phyloP scores from a whole-genome alignment of 64 coral and sea anemone genomes.

The Actinia equina region DNA sequence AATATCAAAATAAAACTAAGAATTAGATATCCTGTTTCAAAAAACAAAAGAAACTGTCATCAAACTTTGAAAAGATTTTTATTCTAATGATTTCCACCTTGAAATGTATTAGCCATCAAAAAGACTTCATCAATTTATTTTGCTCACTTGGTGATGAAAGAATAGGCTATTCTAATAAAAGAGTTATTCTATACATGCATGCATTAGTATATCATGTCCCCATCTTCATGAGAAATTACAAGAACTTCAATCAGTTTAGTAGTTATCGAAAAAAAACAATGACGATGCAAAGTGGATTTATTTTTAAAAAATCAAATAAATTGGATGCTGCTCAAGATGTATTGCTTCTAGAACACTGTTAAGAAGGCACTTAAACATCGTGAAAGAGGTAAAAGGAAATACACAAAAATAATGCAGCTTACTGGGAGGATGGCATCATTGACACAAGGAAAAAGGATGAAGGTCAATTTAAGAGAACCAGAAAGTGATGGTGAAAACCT shows the following conservation, averaged over 20 bases:
- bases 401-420: too few species aligned
- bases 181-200: constrained; percentile 59
- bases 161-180: constrained; percentile 22
- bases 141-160: constrained; percentile 35
- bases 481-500: too few species aligned
- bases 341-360: too few species aligned
- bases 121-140: constrained; percentile 47
- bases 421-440: too few species aligned
- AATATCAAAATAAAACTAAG: constrained; percentile 19
- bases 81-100: not conserved
- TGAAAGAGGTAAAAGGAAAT: too few species aligned
- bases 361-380: too few species aligned
- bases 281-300: not conserved
- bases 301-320: too few species aligned
- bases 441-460: too few species aligned
- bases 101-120: constrained; percentile 20
- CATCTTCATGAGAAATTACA: not conserved
- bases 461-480: too few species aligned
- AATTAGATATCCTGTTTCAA: not conserved
- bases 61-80: constrained; percentile 22
- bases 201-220: constrained; percentile 26
- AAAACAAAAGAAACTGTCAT: constrained; percentile 12
- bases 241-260: constrained; percentile 41
- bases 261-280: constrained; percentile 52
- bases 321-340: too few species aligned